A percentile compares a stretch with the other conserved stretches of the same genome.
These are phyloP conservation scores for Aleiodes leptofemur DNA, from an alignment of 2,888 invertebrate genomes.

Conservation along the genomic window DNA sequence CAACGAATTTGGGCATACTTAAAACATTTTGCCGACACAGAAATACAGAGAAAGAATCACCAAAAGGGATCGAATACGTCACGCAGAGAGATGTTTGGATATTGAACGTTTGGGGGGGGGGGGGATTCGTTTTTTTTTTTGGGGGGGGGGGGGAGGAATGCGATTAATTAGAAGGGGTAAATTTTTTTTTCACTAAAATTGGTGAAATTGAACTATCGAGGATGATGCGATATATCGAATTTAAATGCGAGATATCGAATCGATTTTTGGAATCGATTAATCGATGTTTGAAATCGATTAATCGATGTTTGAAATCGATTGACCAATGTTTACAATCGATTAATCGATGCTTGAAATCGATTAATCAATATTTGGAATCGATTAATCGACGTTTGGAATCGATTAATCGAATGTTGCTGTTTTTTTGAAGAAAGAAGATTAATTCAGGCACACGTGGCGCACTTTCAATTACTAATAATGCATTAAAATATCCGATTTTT, in stretches of 20 bases:
- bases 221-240: too few relatives aligned
- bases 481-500: slow-evolving; percentile 2
- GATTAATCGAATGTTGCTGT: too few relatives aligned
- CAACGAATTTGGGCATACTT: slow-evolving; percentile 39
- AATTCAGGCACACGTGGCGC: not conserved
- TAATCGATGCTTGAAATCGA: too few relatives aligned
- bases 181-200: too few relatives aligned
- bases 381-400: too few relatives aligned
- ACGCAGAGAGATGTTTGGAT: slow-evolving; percentile 30
- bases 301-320: too few relatives aligned
- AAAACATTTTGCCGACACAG: slow-evolving; percentile 32
- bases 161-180: slow-evolving; percentile 11
- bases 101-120: slow-evolving; percentile 21
- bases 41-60: not conserved
- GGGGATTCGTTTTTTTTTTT: not conserved
- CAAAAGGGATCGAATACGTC: slow-evolving; percentile 3
- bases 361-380: too few relatives aligned
- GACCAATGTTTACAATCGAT: too few relatives aligned
- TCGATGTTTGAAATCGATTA: too few relatives aligned
- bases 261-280: too few relatives aligned
- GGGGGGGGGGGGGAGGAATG: not conserved
- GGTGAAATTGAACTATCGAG: too few relatives aligned
- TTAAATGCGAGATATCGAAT: too few relatives aligned
- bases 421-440: not conserved
- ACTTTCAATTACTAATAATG: not conserved